phyloP scores from a whole-genome alignment of 2,888 invertebrate species.

The Lochmaea crataegi region DNA sequence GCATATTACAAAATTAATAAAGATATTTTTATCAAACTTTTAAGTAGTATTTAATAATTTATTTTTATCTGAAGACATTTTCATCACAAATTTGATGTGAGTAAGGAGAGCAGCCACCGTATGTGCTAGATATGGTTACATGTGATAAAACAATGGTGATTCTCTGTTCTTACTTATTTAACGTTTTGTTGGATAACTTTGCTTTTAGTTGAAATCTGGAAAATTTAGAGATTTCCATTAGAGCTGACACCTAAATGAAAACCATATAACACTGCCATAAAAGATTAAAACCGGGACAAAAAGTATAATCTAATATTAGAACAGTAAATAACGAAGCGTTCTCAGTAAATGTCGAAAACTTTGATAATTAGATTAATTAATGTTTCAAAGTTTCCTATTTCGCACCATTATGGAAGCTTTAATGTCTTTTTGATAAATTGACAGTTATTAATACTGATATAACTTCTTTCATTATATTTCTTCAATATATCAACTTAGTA shows the following conservation, averaged over 20 bases:
- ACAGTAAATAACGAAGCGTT: constrained; percentile 63
- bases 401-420: constrained; percentile 56
- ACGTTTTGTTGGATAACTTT: not conserved
- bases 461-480: constrained; percentile 42
- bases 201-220: constrained; percentile 1
- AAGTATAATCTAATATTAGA: constrained; percentile 60
- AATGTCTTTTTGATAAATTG: constrained; percentile 63
- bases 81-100: no score
- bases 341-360: constrained; percentile 64
- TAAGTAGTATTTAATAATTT: not conserved
- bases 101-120: no score
- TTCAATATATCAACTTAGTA: constrained; percentile 11
- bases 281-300: constrained; percentile 46
- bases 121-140: no score
- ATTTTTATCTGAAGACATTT: no score
- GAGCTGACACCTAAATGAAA: constrained; percentile 38
- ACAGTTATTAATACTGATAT: constrained; percentile 61
- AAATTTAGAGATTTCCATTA: constrained; percentile 31
- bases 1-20: not conserved
- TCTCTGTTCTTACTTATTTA: no score
- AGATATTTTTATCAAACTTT: not conserved
- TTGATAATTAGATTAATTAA: constrained; percentile 67
- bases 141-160: no score
- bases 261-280: constrained; percentile 37
- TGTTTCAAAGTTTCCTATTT: constrained; percentile 62